These are phyloP conservation scores for Lepidurus couesii DNA, from an alignment of 1,140 invertebrate genomes.

Conservation along the genomic window DNA sequence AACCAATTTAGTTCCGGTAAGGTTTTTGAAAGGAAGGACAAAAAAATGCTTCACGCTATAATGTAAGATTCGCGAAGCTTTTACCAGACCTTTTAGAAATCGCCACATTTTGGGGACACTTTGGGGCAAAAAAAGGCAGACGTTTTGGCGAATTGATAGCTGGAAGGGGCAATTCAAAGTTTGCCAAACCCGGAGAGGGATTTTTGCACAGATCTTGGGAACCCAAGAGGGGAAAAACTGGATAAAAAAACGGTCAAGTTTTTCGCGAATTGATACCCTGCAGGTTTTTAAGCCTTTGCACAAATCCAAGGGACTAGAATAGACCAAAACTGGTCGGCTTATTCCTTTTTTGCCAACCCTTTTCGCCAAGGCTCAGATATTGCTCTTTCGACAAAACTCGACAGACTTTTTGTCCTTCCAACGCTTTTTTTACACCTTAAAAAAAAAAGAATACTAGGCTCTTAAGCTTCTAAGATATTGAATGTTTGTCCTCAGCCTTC, in stretches of 20 bases:
- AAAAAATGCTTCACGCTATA: background rate
- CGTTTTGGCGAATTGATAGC: background rate
- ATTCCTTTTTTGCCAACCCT: background rate
- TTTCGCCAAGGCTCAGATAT: background rate
- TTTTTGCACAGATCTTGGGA: background rate
- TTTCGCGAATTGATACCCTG: background rate
- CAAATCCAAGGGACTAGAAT: background rate
- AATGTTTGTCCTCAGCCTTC: too few species aligned
- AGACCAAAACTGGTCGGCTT: background rate
- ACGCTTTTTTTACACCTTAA: too few species aligned
- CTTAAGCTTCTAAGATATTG: too few species aligned
- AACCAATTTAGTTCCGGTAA: background rate
- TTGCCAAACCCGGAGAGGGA: background rate
- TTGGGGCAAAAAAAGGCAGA: background rate
- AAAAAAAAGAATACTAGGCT: too few species aligned
- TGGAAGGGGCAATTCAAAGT: background rate
- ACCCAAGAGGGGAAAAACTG: background rate
- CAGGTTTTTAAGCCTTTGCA: background rate
- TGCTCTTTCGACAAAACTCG: too few species aligned
- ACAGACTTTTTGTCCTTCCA: too few species aligned
- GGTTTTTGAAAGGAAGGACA: background rate
- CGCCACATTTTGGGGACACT: background rate
- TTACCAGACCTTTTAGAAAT: background rate
- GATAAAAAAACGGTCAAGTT: background rate
- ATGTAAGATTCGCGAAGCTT: background rate